Evolutionary conservation across 2,888 invertebrate genomes (phyloP), one percentile per base, ranked within the genome.

Genomic region (Coleophora flavipennella): DNA sequence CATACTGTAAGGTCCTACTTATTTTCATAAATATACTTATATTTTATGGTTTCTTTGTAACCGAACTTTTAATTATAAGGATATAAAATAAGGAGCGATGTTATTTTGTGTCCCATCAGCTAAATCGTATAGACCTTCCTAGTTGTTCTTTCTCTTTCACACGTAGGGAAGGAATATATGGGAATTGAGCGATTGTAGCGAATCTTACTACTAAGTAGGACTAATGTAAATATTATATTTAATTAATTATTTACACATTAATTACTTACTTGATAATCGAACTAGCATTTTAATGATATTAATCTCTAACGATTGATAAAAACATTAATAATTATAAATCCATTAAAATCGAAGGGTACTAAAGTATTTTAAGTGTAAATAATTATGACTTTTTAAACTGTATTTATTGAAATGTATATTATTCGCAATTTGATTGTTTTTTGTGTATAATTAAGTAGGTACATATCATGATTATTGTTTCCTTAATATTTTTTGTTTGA

Each of bases 1-100:
- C 80, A 84, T 83, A 81, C 77, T 81, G 80, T 84, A 81, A 84
- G 20, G 84, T 80, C 79, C 75, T 71, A 80, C 71, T 84, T 83
- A 83, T 84, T 84, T 84, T 84, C 84, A 70, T 83, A 83, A 20
- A 20, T 4, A 4, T 4, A 20, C 20, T 20, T 68, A 84, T 79
- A 80, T 84, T 83, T 83, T 80, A 81, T 77, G 75, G 77, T 72
- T 78, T 81, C 66, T 67, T 79, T 80, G 59, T 62, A 71, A 75
- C 70, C 65, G 74, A 73, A 71, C 63, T 65, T 69, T 73, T 72
- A 72, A 67, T 62, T 61, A 54, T 59, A 59, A 53, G 55, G 57
- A 63, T 51, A 20, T 6, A 4, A 20, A 20, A 20, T 20, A 20
- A 62, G 44, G 46, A n/a, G n/a, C 41, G 59, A 37, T 32, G 31